Conservation (phyloP, 2,113 vertebrate genomes). For the Colius striatus region DNA sequence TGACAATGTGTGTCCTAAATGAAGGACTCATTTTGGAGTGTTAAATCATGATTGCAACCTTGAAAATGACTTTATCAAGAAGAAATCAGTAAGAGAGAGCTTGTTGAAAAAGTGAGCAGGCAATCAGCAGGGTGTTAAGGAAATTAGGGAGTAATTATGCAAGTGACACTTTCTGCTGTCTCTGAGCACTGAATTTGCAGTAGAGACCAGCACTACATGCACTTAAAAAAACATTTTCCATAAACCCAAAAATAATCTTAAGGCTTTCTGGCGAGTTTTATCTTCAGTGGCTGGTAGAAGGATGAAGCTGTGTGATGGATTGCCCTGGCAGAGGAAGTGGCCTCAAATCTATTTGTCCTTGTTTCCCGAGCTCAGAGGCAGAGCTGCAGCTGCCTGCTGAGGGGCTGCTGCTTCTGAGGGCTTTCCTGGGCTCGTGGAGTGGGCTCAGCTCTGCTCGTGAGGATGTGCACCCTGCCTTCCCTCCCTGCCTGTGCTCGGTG, state of each 20-base stretch:
- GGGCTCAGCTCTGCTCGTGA: neutral
- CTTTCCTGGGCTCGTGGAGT: neutral
- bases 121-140: conserved; percentile 61
- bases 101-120: conserved; percentile 49
- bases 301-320: neutral
- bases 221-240: conserved; percentile 22
- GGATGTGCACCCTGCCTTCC: conserved; percentile 65
- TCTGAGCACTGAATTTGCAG: conserved; percentile 31
- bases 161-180: conserved; percentile 46
- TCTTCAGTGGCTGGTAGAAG: neutral
- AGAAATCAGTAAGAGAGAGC: conserved; percentile 29
- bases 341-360: neutral
- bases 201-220: conserved; percentile 24
- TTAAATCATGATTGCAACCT: conserved; percentile 44
- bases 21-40: neutral
- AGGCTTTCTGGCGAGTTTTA: conserved; percentile 13
- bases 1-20: neutral
- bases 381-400: neutral
- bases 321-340: neutral
- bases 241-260: conserved; percentile 28
- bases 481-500: neutral
- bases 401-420: neutral
- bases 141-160: conserved; percentile 59
- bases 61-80: conserved; percentile 35
- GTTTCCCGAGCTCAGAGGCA: neutral